These are phyloP conservation scores for Sanderia malayensis DNA, from an alignment of 30 jellyfish, hydroid and myxozoan species.

Conservation along the genomic window DNA sequence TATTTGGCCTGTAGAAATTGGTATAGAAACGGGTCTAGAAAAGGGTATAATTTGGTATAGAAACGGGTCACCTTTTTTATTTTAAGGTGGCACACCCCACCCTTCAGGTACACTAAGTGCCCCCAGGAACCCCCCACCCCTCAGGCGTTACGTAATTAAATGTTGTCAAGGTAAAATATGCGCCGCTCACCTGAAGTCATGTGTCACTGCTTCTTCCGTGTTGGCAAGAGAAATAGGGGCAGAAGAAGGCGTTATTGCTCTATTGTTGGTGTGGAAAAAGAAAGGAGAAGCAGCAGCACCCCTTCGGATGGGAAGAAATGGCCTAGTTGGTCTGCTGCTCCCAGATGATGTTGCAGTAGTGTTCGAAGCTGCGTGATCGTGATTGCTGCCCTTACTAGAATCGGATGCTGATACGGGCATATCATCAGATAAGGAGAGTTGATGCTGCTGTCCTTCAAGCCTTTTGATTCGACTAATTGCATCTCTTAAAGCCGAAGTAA, in stretches of 20 bases:
- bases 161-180: background rate
- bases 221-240: slow-evolving; percentile 6
- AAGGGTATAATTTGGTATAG: too few species aligned
- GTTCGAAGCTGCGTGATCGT: slow-evolving; percentile 5
- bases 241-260: slow-evolving; percentile 15
- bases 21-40: too few species aligned
- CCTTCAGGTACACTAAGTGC: too few species aligned
- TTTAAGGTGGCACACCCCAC: too few species aligned
- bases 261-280: background rate
- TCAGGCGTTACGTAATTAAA: too few species aligned
- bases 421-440: slow-evolving; percentile 3
- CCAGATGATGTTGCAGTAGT: slow-evolving; percentile 6
- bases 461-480: slow-evolving; percentile 6
- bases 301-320: slow-evolving; percentile 16
- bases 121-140: too few species aligned
- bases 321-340: slow-evolving; percentile 14
- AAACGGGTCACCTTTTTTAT: too few species aligned
- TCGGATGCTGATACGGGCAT: background rate
- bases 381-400: background rate
- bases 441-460: slow-evolving; percentile 17
- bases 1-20: too few species aligned
- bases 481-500: slow-evolving; percentile 12
- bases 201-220: slow-evolving; percentile 2
- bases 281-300: slow-evolving; percentile 16
- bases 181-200: slow-evolving; percentile 8